Evolutionary conservation across 2,888 invertebrate genomes (phyloP), one percentile per base, ranked within the genome.

Genomic region (Argyresthia goedartella): DNA sequence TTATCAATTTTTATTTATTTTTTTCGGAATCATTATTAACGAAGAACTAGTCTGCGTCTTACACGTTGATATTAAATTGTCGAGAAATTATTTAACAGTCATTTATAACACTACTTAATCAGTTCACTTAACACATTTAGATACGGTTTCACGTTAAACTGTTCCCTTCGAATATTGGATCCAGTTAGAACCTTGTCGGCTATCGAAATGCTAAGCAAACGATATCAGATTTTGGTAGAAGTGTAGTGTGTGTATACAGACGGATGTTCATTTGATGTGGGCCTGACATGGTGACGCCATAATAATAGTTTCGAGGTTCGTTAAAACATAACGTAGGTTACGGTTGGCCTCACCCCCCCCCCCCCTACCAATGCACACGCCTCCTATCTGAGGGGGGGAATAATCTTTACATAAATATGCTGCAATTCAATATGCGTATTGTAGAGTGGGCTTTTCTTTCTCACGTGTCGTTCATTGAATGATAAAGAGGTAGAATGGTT

Each of bases 211-310:
- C 64, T 64, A 67, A 73, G 73, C 69, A 73, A 73, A 73, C 66
- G 67, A 67, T 76, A 72, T 76, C 72, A 70, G 75, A 77, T 81
- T 75, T 75, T 59, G 64, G 66, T 61, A 66, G 64, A 62, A 67
- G 68, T 68, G 68, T 69, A 67, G 68, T 68, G 68, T 69, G 64
- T 67, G 73, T 67, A 72, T 75, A 68, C 69, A 69, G 76, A 80
- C 82, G 85, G 81, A 84, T 82, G 80, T 76, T 59, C 66, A 69
- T 62, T 67, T 85, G 82, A 85, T 78, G 76, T 76, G 71, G 80
- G 81, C 71, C 68, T 82, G 85, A 82, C 82, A 76, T 58, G 65
- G 73, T 80, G 82, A 86, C 79, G 82, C 71, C 63, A 69, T 85
- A 84, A 84, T 85, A 77, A 85, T 76, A 80, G 82, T 74, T 71